A percentile compares a stretch with the other conserved stretches of the same genome.
Conservation (phyloP, 2,797 vertebrate species). For the Myotis vivesi region DNA sequence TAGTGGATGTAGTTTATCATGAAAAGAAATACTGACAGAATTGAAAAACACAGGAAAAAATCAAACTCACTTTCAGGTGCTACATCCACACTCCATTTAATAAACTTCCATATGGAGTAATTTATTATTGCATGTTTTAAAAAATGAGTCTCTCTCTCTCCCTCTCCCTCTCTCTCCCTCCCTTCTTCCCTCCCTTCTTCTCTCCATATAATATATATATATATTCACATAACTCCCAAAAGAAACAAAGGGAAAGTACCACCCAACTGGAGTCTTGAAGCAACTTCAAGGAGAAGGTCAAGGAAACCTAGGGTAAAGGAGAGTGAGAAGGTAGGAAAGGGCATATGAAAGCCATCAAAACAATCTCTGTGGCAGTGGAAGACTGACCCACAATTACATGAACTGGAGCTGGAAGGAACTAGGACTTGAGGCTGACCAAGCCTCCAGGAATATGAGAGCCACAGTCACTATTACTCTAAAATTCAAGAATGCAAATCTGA, state of each 20-base stretch:
- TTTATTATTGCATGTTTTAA: too few relatives aligned
- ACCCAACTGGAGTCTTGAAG: background rate
- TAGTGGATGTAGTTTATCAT: background rate
- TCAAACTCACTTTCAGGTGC: background rate
- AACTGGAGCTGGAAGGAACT: background rate
- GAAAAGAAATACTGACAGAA: background rate
- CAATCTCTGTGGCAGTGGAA: background rate
- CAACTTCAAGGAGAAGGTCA: background rate
- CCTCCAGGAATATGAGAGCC: background rate
- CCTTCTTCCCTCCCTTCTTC: fast-evolving
- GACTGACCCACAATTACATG: background rate
- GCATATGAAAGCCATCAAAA: background rate
- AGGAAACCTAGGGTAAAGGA: background rate
- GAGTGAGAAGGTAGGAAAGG: background rate
- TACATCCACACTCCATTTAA: background rate
- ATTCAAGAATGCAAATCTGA: background rate
- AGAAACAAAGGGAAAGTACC: background rate
- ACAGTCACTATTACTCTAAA: background rate
- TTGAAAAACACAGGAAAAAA: background rate
- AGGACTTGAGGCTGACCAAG: background rate
- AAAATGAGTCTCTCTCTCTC: too few relatives aligned
- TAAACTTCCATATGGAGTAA: background rate
- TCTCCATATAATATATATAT: too few relatives aligned
- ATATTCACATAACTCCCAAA: background rate
- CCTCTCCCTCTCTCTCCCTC: too few relatives aligned